A percentile compares a stretch with the other conserved stretches of the same genome.
These are phyloP conservation scores for Neomonachus schauinslandi DNA, from an alignment of 2,113 vertebrate species.

Conservation along the genomic window DNA sequence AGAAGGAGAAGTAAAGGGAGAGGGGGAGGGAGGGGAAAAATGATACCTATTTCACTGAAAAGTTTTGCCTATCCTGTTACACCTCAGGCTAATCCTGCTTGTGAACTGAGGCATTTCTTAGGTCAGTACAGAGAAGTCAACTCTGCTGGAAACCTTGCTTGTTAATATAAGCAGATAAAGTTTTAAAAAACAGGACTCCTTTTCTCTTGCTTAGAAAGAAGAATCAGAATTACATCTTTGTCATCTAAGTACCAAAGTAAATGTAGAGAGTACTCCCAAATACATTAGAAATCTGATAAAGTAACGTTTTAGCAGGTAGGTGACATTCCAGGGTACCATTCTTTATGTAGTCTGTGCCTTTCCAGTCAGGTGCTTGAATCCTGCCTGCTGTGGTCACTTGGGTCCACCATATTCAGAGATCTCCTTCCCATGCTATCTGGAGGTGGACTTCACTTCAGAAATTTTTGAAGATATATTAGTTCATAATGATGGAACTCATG, in stretches of 20 bases:
- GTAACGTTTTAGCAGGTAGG: neutral
- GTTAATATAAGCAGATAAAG: neutral
- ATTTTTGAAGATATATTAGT: neutral
- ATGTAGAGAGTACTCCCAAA: neutral
- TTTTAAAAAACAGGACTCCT: neutral
- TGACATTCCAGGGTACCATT: neutral
- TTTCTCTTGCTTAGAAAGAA: constrained; percentile 39
- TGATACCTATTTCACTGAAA: neutral
- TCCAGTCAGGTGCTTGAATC: neutral
- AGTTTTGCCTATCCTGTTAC: neutral
- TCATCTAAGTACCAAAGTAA: neutral
- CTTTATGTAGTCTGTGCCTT: neutral
- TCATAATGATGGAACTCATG: neutral
- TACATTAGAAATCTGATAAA: neutral
- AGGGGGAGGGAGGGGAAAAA: neutral
- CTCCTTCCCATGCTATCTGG: neutral
- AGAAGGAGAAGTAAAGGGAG: neutral
- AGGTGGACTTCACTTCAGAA: constrained; percentile 45
- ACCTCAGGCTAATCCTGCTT: neutral
- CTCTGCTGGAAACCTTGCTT: neutral
- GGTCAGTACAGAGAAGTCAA: neutral
- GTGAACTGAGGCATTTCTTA: neutral
- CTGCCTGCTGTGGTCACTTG: neutral
- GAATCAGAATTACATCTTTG: neutral
- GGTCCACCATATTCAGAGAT: neutral